Percentiles rank a stretch among this genome's conserved stretches.
Conservation (phyloP, 2,797 vertebrate species). For the Neosalanx taihuensis region DNA sequence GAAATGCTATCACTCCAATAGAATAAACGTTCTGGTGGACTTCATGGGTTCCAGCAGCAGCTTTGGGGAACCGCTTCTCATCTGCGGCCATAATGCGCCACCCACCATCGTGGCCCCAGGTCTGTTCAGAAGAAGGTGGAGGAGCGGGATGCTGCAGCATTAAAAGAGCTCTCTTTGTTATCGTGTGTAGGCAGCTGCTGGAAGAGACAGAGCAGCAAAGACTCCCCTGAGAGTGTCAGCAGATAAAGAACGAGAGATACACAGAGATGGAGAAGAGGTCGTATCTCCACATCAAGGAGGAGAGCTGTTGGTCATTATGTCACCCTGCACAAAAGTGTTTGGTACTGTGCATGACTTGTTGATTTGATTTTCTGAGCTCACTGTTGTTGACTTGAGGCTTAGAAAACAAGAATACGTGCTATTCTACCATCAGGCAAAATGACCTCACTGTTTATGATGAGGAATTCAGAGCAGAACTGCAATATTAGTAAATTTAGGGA, state of each 20-base stretch:
- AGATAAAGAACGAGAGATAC: slow-evolving; percentile 31
- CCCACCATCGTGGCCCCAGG: not conserved
- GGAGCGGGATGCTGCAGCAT: not conserved
- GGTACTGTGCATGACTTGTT: too few relatives aligned
- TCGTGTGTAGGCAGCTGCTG: slow-evolving; percentile 53
- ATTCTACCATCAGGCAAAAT: slow-evolving; percentile 68
- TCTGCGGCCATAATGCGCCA: not conserved
- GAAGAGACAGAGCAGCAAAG: slow-evolving; percentile 41
- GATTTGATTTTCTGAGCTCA: not conserved
- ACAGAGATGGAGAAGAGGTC: slow-evolving; percentile 36
- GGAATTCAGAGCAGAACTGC: slow-evolving; percentile 40
- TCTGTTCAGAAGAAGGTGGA: not conserved
- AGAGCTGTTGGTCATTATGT: not conserved
- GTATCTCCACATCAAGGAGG: slow-evolving; percentile 34
- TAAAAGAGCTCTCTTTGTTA: slow-evolving; percentile 26
- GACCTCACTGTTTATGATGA: slow-evolving; percentile 65
- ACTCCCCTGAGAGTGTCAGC: slow-evolving; percentile 31
- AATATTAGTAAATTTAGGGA: slow-evolving; percentile 36
- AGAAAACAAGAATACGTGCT: slow-evolving; percentile 65
- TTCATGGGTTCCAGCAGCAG: not conserved
- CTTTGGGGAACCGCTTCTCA: not conserved
- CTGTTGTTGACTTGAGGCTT: slow-evolving; percentile 32
- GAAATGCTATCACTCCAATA: not conserved
- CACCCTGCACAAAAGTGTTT: too few relatives aligned
- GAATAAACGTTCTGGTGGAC: not conserved